A percentile compares a stretch with the other conserved stretches of the same genome.
These are phyloP conservation scores for Mirounga angustirostris DNA, from an alignment of 2,113 vertebrate species.

Conservation along the genomic window DNA sequence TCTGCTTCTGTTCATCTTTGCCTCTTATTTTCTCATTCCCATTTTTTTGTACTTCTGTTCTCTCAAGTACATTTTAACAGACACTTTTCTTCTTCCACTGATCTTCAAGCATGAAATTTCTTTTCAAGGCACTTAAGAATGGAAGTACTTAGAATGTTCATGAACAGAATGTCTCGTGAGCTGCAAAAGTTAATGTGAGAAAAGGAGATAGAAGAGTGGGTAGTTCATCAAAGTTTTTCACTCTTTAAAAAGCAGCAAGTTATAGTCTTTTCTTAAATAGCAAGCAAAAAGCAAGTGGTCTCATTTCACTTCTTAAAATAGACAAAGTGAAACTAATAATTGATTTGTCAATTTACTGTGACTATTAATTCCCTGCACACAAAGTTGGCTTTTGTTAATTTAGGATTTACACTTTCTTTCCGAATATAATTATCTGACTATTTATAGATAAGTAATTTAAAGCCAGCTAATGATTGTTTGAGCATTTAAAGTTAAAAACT, in stretches of 20 bases:
- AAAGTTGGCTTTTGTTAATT: slow-evolving; percentile 70
- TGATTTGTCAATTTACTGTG: slow-evolving; percentile 74
- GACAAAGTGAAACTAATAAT: slow-evolving; percentile 73
- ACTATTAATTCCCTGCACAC: slow-evolving; percentile 64
- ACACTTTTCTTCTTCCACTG: slow-evolving; percentile 62
- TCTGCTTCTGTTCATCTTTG: slow-evolving; percentile 64
- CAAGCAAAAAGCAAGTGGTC: slow-evolving; percentile 66
- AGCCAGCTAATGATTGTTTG: slow-evolving; percentile 65
- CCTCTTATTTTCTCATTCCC: slow-evolving; percentile 52
- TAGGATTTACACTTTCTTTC: slow-evolving; percentile 73
- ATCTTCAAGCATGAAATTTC: slow-evolving; percentile 74
- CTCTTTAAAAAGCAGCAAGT: slow-evolving; percentile 67
- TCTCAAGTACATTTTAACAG: slow-evolving; percentile 71
- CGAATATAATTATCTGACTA: slow-evolving; percentile 72
- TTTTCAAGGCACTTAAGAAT: slow-evolving; percentile 70
- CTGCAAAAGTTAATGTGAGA: slow-evolving; percentile 72
- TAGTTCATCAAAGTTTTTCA: slow-evolving; percentile 63
- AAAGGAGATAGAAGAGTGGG: slow-evolving; percentile 58
- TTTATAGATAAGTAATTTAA: slow-evolving; percentile 69
- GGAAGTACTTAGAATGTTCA: slow-evolving; percentile 67
- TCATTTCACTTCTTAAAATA: slow-evolving; percentile 76
- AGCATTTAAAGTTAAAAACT: slow-evolving; percentile 70
- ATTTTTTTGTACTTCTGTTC: slow-evolving; percentile 50
- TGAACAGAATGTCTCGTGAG: slow-evolving; percentile 47
- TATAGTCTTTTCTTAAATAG: slow-evolving; percentile 71